A percentile compares a stretch with the other conserved stretches of the same genome.
These are phyloP conservation scores for Chironomus tentans DNA, from an alignment of 2,888 invertebrate genomes.

Conservation along the genomic window DNA sequence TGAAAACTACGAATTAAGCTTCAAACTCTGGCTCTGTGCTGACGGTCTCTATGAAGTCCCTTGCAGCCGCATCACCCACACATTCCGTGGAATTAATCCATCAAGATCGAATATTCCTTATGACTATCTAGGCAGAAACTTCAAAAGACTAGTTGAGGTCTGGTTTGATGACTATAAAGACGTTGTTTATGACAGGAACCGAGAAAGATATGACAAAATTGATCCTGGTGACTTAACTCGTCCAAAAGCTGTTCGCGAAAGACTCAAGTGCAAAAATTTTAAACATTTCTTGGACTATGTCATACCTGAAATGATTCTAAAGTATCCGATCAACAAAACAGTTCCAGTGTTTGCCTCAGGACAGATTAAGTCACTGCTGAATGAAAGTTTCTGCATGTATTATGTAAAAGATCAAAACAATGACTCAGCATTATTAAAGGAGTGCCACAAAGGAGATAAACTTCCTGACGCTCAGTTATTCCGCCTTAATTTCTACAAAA, in stretches of 20 bases:
- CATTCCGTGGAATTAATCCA: conserved; percentile 76
- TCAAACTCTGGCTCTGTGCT: conserved; percentile 97
- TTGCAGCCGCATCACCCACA: conserved; percentile 86
- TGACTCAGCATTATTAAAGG: conserved; percentile 38
- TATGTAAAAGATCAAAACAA: conserved; percentile 36
- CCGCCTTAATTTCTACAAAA: no score
- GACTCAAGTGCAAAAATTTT: conserved; percentile 79
- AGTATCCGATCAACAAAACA: conserved; percentile 74
- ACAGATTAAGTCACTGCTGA: conserved; percentile 49
- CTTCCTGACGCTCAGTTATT: no score
- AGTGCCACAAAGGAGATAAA: no score
- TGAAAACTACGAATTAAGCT: conserved; percentile 92
- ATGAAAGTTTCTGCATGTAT: conserved; percentile 62
- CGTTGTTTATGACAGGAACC: conserved; percentile 68
- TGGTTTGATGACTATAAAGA: conserved; percentile 64
- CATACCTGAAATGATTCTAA: conserved; percentile 77
- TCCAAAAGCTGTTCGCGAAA: conserved; percentile 65
- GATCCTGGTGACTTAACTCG: conserved; percentile 71
- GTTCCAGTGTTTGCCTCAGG: conserved; percentile 73
- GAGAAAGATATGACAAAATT: conserved; percentile 56
- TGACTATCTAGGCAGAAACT: conserved; percentile 62
- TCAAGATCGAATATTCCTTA: conserved; percentile 59
- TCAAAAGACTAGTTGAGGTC: conserved; percentile 61
- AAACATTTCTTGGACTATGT: conserved; percentile 91
- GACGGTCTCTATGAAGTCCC: conserved; percentile 86